A percentile compares a stretch with the other conserved stretches of the same genome.
phyloP scores from a whole-genome alignment of 2,888 invertebrate species.

The Perizoma affinitatum region DNA sequence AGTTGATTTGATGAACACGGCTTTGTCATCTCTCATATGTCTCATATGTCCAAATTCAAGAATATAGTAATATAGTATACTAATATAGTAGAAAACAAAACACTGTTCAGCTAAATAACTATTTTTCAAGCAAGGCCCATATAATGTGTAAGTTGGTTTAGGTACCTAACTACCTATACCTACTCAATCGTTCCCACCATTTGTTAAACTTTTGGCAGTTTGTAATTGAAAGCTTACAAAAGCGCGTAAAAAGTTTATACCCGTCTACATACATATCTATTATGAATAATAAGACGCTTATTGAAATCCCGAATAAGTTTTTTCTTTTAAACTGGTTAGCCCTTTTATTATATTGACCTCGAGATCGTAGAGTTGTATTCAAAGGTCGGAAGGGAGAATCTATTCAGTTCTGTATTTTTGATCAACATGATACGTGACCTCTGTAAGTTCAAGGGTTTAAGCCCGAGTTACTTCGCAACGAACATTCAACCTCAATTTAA shows the following conservation, averaged over 20 bases:
- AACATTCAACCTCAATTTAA: conserved; percentile 1
- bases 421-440: conserved; percentile 63
- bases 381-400: conserved; percentile 66
- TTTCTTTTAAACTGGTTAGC: conserved; percentile 57
- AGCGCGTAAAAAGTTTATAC: conserved; percentile 30
- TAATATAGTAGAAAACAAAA: too few species aligned
- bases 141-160: too few species aligned
- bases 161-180: neutral
- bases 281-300: too few species aligned
- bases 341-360: conserved; percentile 67
- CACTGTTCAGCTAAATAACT: too few species aligned
- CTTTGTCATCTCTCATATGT: too few species aligned
- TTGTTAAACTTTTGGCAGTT: conserved; percentile 11
- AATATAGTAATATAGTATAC: too few species aligned
- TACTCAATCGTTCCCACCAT: conserved; percentile 6
- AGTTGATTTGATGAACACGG: too few species aligned
- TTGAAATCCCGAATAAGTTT: conserved; percentile 51
- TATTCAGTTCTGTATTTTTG: conserved; percentile 68
- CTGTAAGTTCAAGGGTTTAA: conserved; percentile 78
- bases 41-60: too few species aligned
- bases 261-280: conserved; percentile 53
- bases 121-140: too few species aligned
- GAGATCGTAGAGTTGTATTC: conserved; percentile 61
- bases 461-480: conserved; percentile 48
- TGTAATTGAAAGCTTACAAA: conserved; percentile 33